phyloP scores from a whole-genome alignment of 2,113 vertebrate species.

The Stercorarius parasiticus region DNA sequence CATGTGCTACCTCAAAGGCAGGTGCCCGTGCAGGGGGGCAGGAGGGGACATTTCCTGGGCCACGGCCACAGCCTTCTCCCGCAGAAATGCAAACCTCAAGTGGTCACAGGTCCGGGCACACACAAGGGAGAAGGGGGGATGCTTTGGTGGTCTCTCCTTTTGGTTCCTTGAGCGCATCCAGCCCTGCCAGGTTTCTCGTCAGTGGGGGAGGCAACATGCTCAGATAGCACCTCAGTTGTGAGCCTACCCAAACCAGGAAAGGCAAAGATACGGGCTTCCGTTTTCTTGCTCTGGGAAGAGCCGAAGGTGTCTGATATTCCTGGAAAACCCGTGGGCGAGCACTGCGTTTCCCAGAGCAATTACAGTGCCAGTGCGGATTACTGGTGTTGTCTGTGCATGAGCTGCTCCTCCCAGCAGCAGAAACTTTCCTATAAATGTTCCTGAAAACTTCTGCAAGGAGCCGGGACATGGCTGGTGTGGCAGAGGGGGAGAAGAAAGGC shows the following conservation, averaged over 20 bases:
- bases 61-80: not conserved
- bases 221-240: not conserved
- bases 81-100: not conserved
- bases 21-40: fast-evolving
- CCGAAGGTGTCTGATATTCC: not conserved
- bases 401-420: not conserved
- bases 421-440: not conserved
- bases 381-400: not conserved
- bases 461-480: fast-evolving
- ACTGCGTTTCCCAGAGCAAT: not conserved
- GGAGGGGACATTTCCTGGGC: not conserved
- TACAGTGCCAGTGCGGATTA: not conserved
- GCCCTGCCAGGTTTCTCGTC: not conserved
- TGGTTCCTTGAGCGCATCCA: not conserved
- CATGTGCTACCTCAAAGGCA: fast-evolving
- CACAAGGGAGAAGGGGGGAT: fast-evolving
- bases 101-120: fast-evolving
- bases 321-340: not conserved
- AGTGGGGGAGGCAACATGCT: fast-evolving
- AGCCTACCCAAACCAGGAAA: not conserved
- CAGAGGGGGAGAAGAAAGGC: not conserved
- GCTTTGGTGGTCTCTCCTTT: not conserved
- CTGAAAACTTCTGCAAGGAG: not conserved
- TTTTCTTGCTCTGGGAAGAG: not conserved
- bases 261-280: not conserved